Evolutionary conservation across 2,113 vertebrate genomes (phyloP).

Genomic region (Hemiprocne comata): DNA sequence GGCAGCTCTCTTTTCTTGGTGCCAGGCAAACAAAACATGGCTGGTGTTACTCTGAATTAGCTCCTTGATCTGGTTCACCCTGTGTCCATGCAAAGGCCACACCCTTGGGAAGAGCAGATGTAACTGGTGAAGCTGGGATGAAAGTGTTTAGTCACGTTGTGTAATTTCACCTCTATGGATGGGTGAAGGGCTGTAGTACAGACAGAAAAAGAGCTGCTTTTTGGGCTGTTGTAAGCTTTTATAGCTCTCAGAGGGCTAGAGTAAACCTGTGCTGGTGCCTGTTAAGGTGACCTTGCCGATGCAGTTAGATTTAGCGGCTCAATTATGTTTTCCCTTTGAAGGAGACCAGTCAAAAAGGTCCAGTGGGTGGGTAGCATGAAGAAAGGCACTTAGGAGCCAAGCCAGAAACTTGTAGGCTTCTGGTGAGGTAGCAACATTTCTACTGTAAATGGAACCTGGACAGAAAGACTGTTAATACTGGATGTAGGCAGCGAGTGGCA

Average conservation of each 20-base stretch:
- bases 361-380: background rate
- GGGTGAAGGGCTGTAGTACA: background rate
- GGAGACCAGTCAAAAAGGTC: background rate
- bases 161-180: background rate
- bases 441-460: background rate
- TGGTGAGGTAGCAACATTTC: background rate
- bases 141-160: rapidly evolving
- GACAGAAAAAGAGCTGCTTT: background rate
- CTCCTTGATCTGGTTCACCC: background rate
- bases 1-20: background rate
- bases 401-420: background rate
- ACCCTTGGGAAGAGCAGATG: background rate
- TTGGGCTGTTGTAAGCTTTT: background rate
- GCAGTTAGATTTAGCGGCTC: background rate
- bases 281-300: background rate
- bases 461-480: constrained; percentile 38
- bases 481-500: constrained; percentile 48
- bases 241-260: background rate
- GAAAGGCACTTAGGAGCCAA: background rate
- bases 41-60: background rate
- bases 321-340: background rate
- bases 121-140: background rate
- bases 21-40: background rate
- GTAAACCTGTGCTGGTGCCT: background rate
- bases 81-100: rapidly evolving